A percentile compares a stretch with the other conserved stretches of the same genome.
phyloP scores from a whole-genome alignment of 2,113 vertebrate genomes.

The Forbesichthys papilliferus region DNA sequence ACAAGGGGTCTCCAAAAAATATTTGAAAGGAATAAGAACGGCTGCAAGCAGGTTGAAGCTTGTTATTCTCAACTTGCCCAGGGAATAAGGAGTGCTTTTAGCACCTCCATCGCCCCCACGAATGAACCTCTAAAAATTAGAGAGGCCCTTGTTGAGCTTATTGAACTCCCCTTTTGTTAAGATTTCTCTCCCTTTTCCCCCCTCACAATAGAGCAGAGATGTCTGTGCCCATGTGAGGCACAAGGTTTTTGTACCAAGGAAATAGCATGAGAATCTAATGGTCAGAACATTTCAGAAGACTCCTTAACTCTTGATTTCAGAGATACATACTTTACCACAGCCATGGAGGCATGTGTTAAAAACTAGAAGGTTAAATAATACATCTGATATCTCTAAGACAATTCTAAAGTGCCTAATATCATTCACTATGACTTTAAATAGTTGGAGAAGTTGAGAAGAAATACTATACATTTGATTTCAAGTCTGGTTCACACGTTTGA shows the following conservation, averaged over 20 bases:
- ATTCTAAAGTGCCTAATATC: not conserved
- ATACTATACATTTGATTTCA: not conserved
- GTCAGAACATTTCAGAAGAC: not conserved
- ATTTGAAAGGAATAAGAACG: slow-evolving; percentile 7
- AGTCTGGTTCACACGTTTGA: too few relatives aligned
- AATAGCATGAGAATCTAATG: too few relatives aligned
- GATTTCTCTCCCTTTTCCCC: slow-evolving; percentile 17
- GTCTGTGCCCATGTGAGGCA: slow-evolving; percentile 19
- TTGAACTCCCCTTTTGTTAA: slow-evolving; percentile 48
- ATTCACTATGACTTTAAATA: not conserved
- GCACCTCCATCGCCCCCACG: slow-evolving; percentile 36
- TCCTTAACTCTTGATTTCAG: slow-evolving; percentile 6
- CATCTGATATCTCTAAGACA: too few relatives aligned
- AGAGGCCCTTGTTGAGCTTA: slow-evolving; percentile 34
- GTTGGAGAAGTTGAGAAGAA: too few relatives aligned
- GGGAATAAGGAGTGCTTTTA: slow-evolving; percentile 46
- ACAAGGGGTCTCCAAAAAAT: not conserved
- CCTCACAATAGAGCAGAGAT: slow-evolving; percentile 32
- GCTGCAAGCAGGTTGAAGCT: slow-evolving; percentile 40
- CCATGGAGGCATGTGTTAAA: slow-evolving; percentile 23
- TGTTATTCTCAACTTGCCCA: slow-evolving; percentile 67
- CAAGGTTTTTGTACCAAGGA: not conserved
- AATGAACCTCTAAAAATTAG: slow-evolving; percentile 42
- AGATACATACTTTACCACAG: slow-evolving; percentile 8
- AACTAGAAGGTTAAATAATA: not conserved